phyloP scores from a whole-genome alignment of 2,113 vertebrate species.

The Indri indri region DNA sequence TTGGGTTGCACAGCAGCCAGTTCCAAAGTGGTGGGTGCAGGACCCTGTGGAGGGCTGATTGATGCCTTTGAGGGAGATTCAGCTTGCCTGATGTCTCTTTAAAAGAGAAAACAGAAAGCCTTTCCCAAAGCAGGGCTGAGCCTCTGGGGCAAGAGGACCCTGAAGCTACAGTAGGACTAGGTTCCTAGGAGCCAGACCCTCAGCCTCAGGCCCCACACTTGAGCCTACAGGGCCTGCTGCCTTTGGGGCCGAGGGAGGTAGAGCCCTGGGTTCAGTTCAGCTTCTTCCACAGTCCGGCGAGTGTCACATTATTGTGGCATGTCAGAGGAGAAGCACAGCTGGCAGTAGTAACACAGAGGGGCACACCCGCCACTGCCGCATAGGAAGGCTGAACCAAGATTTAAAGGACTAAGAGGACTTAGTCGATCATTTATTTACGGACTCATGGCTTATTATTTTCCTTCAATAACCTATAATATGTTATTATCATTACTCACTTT shows the following conservation, averaged over 20 bases:
- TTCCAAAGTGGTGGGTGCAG: neutral
- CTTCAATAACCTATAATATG: neutral
- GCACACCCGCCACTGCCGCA: neutral
- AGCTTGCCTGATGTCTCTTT: neutral
- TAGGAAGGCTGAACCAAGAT: neutral
- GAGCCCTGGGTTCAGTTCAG: neutral
- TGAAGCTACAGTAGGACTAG: neutral
- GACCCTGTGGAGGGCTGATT: neutral
- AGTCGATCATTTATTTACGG: neutral
- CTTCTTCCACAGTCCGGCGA: neutral
- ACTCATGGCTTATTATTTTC: neutral
- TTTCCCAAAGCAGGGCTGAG: neutral
- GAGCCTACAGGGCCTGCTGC: neutral
- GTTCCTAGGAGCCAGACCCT: neutral
- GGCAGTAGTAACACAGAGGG: neutral
- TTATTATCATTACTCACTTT: constrained; percentile 16
- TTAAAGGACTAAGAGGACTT: neutral
- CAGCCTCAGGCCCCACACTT: neutral
- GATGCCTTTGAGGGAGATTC: neutral
- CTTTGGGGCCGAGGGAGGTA: neutral
- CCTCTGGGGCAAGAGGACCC: neutral
- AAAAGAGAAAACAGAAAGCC: neutral
- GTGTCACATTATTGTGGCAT: too few relatives aligned
- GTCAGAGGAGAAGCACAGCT: neutral
- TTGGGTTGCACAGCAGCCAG: neutral